phyloP scores from a whole-genome alignment of 2,888 invertebrate species.

The Dione vanillae region DNA sequence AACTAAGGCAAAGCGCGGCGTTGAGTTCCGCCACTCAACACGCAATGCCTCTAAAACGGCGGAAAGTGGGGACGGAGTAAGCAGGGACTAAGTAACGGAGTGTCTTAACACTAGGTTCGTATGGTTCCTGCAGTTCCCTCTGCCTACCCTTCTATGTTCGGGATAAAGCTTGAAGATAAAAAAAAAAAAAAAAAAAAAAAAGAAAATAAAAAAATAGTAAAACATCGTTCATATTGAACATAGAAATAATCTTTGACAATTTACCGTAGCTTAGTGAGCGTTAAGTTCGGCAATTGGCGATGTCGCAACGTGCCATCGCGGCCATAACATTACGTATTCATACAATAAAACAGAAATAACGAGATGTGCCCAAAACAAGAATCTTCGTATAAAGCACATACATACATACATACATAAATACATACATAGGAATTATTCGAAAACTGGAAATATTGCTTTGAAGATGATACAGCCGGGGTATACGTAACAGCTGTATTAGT shows the following conservation, averaged over 20 bases:
- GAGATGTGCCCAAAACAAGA: slow-evolving; percentile 66
- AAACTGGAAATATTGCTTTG: slow-evolving; percentile 48
- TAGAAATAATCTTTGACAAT: slow-evolving; percentile 64
- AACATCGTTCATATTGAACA: too few species aligned
- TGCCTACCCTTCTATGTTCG: too few species aligned
- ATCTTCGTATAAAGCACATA: slow-evolving; percentile 48
- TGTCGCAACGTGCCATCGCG: slow-evolving; percentile 68
- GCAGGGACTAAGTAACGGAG: too few species aligned
- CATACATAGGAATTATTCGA: slow-evolving; percentile 37
- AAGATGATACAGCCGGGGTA: slow-evolving; percentile 37
- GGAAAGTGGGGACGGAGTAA: too few species aligned
- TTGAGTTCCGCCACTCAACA: too few species aligned
- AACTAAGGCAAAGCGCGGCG: too few species aligned
- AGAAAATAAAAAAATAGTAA: too few species aligned
- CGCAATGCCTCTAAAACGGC: too few species aligned
- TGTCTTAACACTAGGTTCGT: too few species aligned
- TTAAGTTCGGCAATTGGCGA: slow-evolving; percentile 74
- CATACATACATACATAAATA: slow-evolving; percentile 8
- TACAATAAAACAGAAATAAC: slow-evolving; percentile 82
- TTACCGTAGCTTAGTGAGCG: slow-evolving; percentile 70
- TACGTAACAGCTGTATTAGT: slow-evolving; percentile 27
- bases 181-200: too few species aligned
- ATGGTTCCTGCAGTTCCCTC: too few species aligned
- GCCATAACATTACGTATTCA: slow-evolving; percentile 75
- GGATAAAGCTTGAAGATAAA: too few species aligned